Conservation (phyloP, 92 coral and sea anemone species). For the Phenganax marumi region DNA sequence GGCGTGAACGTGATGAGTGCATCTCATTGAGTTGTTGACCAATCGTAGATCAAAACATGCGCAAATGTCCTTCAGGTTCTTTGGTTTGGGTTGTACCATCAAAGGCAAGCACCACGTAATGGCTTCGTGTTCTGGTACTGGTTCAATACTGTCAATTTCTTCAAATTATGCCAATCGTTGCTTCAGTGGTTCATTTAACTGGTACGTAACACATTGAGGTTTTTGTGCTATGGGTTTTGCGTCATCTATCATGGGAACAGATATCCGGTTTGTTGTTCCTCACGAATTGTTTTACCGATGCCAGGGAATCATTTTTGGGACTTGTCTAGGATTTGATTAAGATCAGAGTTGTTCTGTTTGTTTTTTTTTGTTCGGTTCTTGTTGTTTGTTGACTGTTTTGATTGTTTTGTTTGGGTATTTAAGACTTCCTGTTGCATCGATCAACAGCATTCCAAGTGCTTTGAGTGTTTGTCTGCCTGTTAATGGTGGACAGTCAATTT, state of each 20-base stretch:
- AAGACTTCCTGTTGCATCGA: conserved; percentile 63
- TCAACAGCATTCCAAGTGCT: conserved; percentile 64
- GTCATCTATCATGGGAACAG: conserved; percentile 47
- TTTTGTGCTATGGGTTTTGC: conserved; percentile 49
- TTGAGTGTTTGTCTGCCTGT: conserved; percentile 57
- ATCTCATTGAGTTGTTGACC: conserved; percentile 39
- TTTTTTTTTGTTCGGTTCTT: neutral
- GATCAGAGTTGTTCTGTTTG: too few relatives aligned
- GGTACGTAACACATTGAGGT: conserved; percentile 34
- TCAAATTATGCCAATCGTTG: neutral
- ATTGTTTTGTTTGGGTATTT: conserved; percentile 44
- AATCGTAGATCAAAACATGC: conserved; percentile 44
- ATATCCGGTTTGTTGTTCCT: conserved; percentile 41
- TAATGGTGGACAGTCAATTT: conserved; percentile 66
- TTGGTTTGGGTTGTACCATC: conserved; percentile 40
- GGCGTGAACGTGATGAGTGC: conserved; percentile 58
- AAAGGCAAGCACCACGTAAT: conserved; percentile 46
- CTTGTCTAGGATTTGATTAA: conserved; percentile 30
- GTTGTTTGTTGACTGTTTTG: conserved; percentile 20
- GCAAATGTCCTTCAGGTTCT: conserved; percentile 49
- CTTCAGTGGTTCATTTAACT: neutral
- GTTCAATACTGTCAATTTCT: conserved; percentile 8
- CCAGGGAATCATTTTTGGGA: conserved; percentile 38
- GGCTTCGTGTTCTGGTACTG: conserved; percentile 31
- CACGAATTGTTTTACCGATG: conserved; percentile 45